Percentiles rank a stretch among this genome's conserved stretches.
Evolutionary conservation across 1,140 invertebrate species (phyloP).

Genomic region (Trichonephila inaurata): DNA sequence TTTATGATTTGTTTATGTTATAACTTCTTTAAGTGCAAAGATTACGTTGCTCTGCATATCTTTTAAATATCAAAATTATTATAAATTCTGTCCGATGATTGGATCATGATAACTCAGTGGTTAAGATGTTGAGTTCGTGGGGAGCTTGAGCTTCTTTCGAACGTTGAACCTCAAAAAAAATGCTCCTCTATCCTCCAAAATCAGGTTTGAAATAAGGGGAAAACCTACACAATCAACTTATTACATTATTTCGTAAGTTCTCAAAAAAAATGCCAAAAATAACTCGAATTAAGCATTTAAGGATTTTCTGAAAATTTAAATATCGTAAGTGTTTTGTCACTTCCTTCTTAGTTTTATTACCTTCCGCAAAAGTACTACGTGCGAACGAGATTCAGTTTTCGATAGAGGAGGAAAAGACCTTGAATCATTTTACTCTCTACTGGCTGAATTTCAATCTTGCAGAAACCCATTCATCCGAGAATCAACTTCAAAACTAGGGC

Average conservation of each 20-base stretch:
- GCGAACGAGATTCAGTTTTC: slow-evolving; percentile 52
- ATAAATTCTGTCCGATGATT: no score
- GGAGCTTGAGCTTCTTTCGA: no score
- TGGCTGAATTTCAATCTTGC: background rate
- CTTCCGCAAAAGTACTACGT: slow-evolving; percentile 43
- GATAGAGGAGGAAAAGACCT: slow-evolving; percentile 63
- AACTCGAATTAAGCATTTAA: background rate
- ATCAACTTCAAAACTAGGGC: background rate
- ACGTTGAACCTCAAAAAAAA: no score
- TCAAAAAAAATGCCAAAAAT: background rate
- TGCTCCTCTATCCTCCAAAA: background rate
- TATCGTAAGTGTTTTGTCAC: background rate
- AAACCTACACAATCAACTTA: background rate
- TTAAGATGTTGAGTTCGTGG: no score
- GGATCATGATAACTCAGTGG: no score
- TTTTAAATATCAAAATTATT: no score
- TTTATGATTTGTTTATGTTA: no score
- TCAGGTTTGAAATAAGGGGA: background rate
- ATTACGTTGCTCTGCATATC: no score
- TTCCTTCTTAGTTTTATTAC: slow-evolving; percentile 29
- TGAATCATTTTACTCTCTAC: slow-evolving; percentile 3
- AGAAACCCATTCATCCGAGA: slow-evolving; percentile 42
- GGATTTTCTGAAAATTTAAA: background rate
- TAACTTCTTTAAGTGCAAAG: no score
- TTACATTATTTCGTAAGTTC: background rate